Conservation (phyloP, 2,113 vertebrate species). For the Oncorhynchus mykiss region DNA sequence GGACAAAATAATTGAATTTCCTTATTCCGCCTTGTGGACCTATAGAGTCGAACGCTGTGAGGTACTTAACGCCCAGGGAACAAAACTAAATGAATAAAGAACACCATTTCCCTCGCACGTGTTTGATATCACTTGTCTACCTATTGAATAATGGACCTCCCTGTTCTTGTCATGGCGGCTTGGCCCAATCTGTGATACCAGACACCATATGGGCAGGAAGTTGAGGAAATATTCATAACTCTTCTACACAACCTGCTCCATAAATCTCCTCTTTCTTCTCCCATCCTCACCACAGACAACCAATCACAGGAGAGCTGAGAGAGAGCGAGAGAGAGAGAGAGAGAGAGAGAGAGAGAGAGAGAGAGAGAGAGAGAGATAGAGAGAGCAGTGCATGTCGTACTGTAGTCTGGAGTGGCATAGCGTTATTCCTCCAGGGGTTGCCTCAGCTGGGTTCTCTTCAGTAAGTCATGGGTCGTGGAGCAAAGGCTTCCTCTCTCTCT, state of each 20-base stretch:
- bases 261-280: slow-evolving; percentile 47
- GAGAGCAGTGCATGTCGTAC: slow-evolving; percentile 13
- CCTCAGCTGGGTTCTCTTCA: slow-evolving; percentile 51
- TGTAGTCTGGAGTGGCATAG: slow-evolving; percentile 49
- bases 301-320: slow-evolving; percentile 25
- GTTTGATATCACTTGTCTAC: neutral
- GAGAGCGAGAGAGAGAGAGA: too few relatives aligned
- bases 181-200: slow-evolving; percentile 30
- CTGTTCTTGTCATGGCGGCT: slow-evolving; percentile 20
- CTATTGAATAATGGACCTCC: neutral
- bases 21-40: neutral
- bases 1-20: neutral
- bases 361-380: too few relatives aligned
- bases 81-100: neutral
- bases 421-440: slow-evolving; percentile 57
- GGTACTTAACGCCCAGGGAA: neutral
- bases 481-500: slow-evolving; percentile 2
- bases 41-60: neutral
- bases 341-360: too few relatives aligned
- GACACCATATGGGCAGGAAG: slow-evolving; percentile 44
- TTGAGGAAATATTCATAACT: slow-evolving; percentile 57
- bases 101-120: neutral
- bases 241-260: slow-evolving; percentile 29
- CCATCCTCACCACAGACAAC: slow-evolving; percentile 33
- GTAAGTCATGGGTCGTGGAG: slow-evolving; percentile 30